Evolutionary conservation across 2,888 invertebrate genomes (phyloP).

Genomic region (Toxonevra muliebris): DNA sequence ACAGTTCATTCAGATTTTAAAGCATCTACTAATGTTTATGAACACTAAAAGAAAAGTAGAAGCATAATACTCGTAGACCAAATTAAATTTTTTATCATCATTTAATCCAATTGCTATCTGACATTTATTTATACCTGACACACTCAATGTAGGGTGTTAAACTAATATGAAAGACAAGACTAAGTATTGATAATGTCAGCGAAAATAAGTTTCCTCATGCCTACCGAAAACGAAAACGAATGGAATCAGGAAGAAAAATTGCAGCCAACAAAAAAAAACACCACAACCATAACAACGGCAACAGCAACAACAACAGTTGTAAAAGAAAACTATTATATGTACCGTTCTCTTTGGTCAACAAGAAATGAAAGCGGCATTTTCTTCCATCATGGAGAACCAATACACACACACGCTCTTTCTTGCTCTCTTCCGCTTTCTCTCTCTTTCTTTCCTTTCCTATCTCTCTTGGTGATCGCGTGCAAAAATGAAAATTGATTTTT

Average conservation of each 20-base stretch:
- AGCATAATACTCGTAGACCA: no score
- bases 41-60: no score
- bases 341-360: conserved; percentile 20
- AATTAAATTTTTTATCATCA: no score
- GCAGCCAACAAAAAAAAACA: not conserved
- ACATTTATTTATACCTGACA: no score
- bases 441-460: not conserved
- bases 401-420: conserved; percentile 3
- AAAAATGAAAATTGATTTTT: conserved; percentile 1
- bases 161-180: no score
- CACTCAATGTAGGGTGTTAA: no score
- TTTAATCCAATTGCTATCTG: no score
- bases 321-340: conserved; percentile 17
- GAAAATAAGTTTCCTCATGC: conserved; percentile 2
- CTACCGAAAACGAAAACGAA: conserved; percentile 13
- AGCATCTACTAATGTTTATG: no score
- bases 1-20: no score
- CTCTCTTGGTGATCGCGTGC: not conserved
- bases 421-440: not conserved
- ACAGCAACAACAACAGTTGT: not conserved
- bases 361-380: conserved; percentile 1
- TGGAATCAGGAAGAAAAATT: conserved; percentile 6
- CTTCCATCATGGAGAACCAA: no score
- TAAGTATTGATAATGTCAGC: no score
- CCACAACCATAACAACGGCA: not conserved